Evolutionary conservation across 2,888 invertebrate species (phyloP), one percentile per base, ranked within the genome.

Genomic region (Eilema griseolum): DNA sequence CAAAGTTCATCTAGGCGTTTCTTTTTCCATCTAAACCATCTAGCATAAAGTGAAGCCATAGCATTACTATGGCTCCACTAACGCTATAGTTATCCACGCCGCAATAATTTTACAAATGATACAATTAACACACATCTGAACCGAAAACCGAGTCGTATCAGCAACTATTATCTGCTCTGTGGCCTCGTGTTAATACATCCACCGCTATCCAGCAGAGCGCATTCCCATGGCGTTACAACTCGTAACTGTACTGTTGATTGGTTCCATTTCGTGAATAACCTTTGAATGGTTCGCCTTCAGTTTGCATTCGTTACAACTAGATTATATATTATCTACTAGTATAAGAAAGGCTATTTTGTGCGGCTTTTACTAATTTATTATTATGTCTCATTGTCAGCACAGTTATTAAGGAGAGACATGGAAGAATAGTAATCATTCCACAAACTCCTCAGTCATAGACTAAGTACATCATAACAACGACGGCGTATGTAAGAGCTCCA

Each of bases 91-190:
- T 52, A 52, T n/a, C 20, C 52, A 52, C 20, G 20, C 46, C 46
- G 10, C n/a, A 8, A 52, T 52, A 8, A 52, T 52, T 1, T 1
- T n/a, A 52, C n/a, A 52, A n/a, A 52, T n/a, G 20, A 52, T 3
- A 52, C 5, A 52, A 52, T 52, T 52, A 52, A 52, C 52, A 41
- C 41, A 46, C 46, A 46, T 20, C 20, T 46, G 20, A 52, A 52
- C n/a, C 3, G 8, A n/a, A 52, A n/a, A n/a, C 52, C 52, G 20
- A 10, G 52, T 52, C n/a, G 20, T 52, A n/a, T 52, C 52, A 52
- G n/a, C 52, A 52, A 52, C 52, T 52, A n/a, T 52, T n/a, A 52
- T 52, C 52, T 52, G 8, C 52, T n/a, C 52, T 52, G 52, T n/a
- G 52, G 52, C 20, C n/a, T n/a, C n/a, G 52, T 8, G 52, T 52